Evolutionary conservation across 1,140 invertebrate genomes (phyloP).

Genomic region (Aphis gossypii): DNA sequence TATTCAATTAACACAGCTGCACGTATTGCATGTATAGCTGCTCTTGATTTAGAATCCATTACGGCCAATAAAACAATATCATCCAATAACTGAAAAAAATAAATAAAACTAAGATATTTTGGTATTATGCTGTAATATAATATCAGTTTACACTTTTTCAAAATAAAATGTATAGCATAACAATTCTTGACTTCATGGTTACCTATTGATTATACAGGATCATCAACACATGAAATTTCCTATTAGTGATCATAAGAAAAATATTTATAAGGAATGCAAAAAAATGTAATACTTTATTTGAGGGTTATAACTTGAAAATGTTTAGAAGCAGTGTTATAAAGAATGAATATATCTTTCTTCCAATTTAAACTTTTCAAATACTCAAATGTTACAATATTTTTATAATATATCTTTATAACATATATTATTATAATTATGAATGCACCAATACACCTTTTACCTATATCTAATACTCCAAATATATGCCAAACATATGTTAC

Average conservation of each 20-base stretch:
- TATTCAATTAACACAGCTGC: slow-evolving; percentile 27
- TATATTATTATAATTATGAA: too few relatives aligned
- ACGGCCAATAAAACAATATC: background rate
- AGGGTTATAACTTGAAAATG: background rate
- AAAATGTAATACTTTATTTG: background rate
- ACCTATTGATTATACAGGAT: background rate
- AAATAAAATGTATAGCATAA: background rate
- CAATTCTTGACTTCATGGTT: background rate
- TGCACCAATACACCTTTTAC: too few relatives aligned
- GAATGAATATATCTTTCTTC: too few relatives aligned
- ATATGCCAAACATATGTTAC: too few relatives aligned
- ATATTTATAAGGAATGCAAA: background rate
- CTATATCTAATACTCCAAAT: too few relatives aligned
- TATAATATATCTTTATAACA: too few relatives aligned
- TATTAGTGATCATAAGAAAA: too few relatives aligned
- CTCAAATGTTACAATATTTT: too few relatives aligned
- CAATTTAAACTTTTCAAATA: too few relatives aligned
- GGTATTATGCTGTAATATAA: background rate
- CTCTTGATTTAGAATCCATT: slow-evolving; percentile 1
- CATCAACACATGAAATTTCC: background rate
- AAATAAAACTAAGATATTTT: background rate
- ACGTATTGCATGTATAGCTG: background rate
- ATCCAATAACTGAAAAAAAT: slow-evolving; percentile 18
- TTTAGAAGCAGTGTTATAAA: too few relatives aligned
- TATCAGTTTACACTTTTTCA: background rate